Evolutionary conservation across 2,888 invertebrate genomes (phyloP).

Genomic region (Eudasyphora cyanicolor): DNA sequence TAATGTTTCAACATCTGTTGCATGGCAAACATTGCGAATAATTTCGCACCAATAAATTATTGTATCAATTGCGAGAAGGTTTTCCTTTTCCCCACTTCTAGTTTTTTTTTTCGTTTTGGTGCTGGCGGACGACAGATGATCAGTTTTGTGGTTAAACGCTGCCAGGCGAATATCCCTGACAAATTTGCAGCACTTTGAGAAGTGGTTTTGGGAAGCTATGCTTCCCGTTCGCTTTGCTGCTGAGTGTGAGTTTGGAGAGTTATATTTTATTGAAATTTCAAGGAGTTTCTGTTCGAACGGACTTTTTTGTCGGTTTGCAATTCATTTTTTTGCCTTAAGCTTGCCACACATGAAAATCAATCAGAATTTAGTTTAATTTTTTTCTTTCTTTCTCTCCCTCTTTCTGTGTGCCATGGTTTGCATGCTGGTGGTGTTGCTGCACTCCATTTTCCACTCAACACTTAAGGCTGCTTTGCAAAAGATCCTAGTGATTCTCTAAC

Average conservation of each 20-base stretch:
- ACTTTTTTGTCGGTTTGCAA: not conserved
- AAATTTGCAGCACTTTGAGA: constrained; percentile 31
- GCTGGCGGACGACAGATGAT: not conserved
- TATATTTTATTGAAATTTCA: constrained; percentile 18
- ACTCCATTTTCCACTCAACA: constrained; percentile 10
- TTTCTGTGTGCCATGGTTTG: too few relatives aligned
- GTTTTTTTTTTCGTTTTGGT: too few relatives aligned
- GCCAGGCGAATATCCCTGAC: not conserved
- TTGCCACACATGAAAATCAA: constrained; percentile 14
- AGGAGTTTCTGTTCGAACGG: not conserved
- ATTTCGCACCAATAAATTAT: constrained; percentile 13
- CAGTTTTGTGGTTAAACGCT: not conserved
- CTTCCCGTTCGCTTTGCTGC: not conserved
- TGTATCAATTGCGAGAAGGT: not conserved
- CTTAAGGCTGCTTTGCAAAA: not conserved
- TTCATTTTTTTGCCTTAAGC: constrained; percentile 21
- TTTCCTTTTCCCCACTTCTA: not conserved
- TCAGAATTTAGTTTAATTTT: constrained; percentile 20
- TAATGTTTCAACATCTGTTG: constrained; percentile 2
- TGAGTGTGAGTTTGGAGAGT: not conserved
- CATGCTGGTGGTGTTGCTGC: not conserved
- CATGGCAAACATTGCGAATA: not conserved
- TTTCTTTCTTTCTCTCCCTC: too few relatives aligned
- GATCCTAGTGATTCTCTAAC: not conserved
- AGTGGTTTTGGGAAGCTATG: not conserved